These are phyloP conservation scores for Aegithalos caudatus DNA, from an alignment of 2,113 vertebrate species.

Conservation along the genomic window DNA sequence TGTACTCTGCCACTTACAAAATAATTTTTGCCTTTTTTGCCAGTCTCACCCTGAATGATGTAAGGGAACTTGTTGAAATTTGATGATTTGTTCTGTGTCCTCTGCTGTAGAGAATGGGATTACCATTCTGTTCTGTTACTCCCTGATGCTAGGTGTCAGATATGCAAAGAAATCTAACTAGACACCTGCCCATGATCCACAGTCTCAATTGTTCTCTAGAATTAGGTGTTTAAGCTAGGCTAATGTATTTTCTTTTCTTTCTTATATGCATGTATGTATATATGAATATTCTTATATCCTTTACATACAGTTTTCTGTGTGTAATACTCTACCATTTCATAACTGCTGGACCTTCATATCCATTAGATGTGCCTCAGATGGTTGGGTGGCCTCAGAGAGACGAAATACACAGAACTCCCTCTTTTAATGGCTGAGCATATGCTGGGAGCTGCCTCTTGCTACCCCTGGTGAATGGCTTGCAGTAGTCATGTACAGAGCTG, in stretches of 20 bases:
- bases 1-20: background rate
- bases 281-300: background rate
- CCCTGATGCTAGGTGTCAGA: background rate
- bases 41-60: background rate
- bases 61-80: background rate
- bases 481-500: background rate
- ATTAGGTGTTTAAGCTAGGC: background rate
- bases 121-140: background rate
- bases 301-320: background rate
- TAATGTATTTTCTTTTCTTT: background rate
- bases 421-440: background rate
- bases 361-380: background rate
- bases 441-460: background rate
- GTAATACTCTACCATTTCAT: background rate
- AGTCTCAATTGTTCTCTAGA: background rate
- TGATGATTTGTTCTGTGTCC: background rate
- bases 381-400: background rate
- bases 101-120: background rate
- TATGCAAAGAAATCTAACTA: background rate
- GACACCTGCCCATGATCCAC: background rate
- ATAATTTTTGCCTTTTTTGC: background rate
- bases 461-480: background rate
- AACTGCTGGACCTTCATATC: background rate
- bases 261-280: background rate
- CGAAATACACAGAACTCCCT: background rate